Conservation (phyloP, 2,797 vertebrate species). For the Myotis vivesi region DNA sequence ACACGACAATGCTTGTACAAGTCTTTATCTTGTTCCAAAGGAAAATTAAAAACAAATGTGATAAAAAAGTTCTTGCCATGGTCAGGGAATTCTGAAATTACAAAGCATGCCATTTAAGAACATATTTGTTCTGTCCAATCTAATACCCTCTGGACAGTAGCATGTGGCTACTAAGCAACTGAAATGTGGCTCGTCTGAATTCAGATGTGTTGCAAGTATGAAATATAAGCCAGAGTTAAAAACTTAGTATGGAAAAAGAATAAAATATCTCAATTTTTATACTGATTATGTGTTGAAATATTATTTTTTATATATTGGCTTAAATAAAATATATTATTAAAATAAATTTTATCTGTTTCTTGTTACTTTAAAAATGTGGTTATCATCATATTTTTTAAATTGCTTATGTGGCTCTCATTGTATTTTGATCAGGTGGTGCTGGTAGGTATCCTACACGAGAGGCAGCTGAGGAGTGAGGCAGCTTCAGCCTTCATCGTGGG, state of each 20-base stretch:
- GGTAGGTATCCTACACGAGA: background rate
- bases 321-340: constrained; percentile 36
- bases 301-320: constrained; percentile 4
- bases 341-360: background rate
- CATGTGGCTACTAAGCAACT: background rate
- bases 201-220: background rate
- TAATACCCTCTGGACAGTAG: background rate
- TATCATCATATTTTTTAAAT: constrained; percentile 23
- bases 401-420: background rate
- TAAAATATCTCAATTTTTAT: constrained; percentile 9
- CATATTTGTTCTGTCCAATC: background rate
- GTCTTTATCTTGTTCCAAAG: background rate
- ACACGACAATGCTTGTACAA: background rate
- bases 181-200: background rate
- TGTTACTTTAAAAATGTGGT: constrained; percentile 2
- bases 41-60: constrained; percentile 10
- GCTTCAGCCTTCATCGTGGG: background rate
- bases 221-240: constrained; percentile 34
- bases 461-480: background rate
- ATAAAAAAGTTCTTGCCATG: background rate
- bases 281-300: background rate
- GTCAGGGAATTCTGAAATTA: background rate
- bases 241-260: background rate
- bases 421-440: background rate
- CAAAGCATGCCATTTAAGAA: background rate